phyloP scores from a whole-genome alignment of 2,797 vertebrate genomes.

The Scarus forsteni region DNA sequence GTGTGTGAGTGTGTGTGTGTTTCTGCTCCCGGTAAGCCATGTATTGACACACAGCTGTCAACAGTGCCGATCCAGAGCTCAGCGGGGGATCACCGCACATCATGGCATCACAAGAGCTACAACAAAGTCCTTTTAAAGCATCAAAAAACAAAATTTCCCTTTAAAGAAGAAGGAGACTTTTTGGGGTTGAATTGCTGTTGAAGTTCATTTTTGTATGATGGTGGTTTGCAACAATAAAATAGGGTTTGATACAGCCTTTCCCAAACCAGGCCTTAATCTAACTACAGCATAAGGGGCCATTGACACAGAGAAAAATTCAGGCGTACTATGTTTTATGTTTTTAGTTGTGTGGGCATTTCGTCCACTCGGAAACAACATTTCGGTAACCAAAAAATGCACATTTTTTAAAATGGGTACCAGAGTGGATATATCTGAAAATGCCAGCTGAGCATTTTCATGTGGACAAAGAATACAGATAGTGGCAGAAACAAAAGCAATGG shows the following conservation, averaged over 20 bases:
- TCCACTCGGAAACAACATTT: too few relatives aligned
- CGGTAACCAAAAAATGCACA: too few relatives aligned
- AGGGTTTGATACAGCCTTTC: neutral
- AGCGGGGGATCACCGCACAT: conserved; percentile 22
- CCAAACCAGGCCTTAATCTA: too few relatives aligned
- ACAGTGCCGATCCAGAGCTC: conserved; percentile 48
- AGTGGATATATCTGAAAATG: too few relatives aligned
- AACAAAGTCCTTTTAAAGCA: conserved; percentile 14
- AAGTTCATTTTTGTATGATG: neutral
- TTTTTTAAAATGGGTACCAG: too few relatives aligned
- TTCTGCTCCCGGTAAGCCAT: conserved; percentile 48
- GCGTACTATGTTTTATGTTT: too few relatives aligned
- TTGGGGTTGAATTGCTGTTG: neutral
- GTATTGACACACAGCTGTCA: conserved; percentile 69
- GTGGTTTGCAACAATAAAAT: neutral
- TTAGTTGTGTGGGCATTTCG: too few relatives aligned
- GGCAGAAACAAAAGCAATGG: too few relatives aligned
- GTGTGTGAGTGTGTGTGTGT: conserved; percentile 46
- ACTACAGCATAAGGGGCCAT: too few relatives aligned
- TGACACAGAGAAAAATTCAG: too few relatives aligned
- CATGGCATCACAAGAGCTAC: conserved; percentile 29
- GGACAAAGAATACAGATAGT: too few relatives aligned
- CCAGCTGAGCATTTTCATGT: too few relatives aligned
- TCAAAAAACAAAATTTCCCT: conserved; percentile 19
- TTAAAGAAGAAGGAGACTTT: conserved; percentile 13